Percentiles rank a stretch among this genome's conserved stretches.
Evolutionary conservation across 2,888 invertebrate genomes (phyloP).

Genomic region (Dexiosoma caninum): DNA sequence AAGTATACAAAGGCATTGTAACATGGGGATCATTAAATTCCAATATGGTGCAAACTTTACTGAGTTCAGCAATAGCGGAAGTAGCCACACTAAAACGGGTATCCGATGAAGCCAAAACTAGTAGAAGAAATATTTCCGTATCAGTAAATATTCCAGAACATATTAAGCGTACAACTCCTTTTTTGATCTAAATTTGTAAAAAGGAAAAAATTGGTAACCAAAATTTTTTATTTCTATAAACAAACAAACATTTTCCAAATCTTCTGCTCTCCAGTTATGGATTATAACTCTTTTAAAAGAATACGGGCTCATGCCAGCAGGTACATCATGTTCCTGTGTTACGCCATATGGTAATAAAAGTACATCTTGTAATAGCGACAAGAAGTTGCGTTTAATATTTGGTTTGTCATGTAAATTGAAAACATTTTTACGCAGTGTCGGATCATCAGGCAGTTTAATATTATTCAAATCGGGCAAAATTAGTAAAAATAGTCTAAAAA

Average conservation of each 20-base stretch:
- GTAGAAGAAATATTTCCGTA: conserved; percentile 85
- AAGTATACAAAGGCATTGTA: conserved; percentile 86
- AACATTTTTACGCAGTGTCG: conserved; percentile 81
- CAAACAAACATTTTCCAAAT: conserved; percentile 84
- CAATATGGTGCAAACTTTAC: conserved; percentile 84
- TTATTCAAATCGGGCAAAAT: conserved; percentile 88
- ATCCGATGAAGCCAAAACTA: conserved; percentile 92
- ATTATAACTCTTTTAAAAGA: conserved; percentile 87
- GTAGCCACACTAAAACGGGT: conserved; percentile 93
- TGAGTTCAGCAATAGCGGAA: conserved; percentile 90
- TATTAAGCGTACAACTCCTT: conserved; percentile 89
- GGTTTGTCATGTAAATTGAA: conserved; percentile 87
- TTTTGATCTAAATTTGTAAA: conserved; percentile 80
- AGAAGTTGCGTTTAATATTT: conserved; percentile 78
- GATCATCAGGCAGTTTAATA: conserved; percentile 82
- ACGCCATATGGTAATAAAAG: conserved; percentile 85
- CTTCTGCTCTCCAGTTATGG: conserved; percentile 86
- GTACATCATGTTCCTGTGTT: conserved; percentile 79
- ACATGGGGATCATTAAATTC: conserved; percentile 87
- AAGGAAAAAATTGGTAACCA: neutral
- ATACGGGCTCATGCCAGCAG: conserved; percentile 87
- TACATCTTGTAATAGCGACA: conserved; percentile 89
- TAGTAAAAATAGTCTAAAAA: conserved; percentile 85
- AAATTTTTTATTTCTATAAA: neutral
- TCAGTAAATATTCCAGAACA: conserved; percentile 87